Base-by-base conservation (phyloP, 1,140 invertebrate genomes). In the Oryzaephilus surinamensis region DNA sequence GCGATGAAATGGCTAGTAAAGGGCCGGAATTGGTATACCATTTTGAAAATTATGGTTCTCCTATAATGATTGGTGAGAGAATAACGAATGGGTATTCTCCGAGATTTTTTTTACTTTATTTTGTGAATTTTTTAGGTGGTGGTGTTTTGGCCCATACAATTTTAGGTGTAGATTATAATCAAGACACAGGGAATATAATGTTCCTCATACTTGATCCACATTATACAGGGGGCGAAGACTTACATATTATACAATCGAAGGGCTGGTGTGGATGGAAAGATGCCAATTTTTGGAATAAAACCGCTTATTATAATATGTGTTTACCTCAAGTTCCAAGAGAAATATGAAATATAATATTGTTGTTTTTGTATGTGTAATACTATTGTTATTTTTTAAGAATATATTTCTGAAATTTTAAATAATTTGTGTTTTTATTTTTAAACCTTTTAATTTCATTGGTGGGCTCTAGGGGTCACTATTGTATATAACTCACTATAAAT, bases 31-130 rank as follows among this genome's bases (percentile, higher is more conserved):
- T 99, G 33, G 70, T 81, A 1, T 67, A 81, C 56, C 97, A 99
- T 70, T 99, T 99, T 63, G 69, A 84, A 47, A 84, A 73, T 23
- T 81, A 97, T 57, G 95, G 95, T 32, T 92, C 90, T 26, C 96
- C 97, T 7, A 76, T 99, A 40, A 99, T 99, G 97, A 97, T 99
- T 52, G 91, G 85, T 87, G 66, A n/a, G n/a, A n/a, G n/a, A n/a
- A n/a, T n/a, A n/a, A n/a, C n/a, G n/a, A n/a, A n/a, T n/a, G n/a
- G n/a, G n/a, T 20, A 5, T 20, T 20, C 19, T 20, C 6, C 6
- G 6, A 31, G 16, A 8, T 17, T n/a, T 13, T 17, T 20, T 38
- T 20, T 38, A 10, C 7, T 14, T 14, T 31, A n/a, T 8, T 30
- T 30, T 31, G 12, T n/a, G 31, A 30, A 17, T 32, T 52, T 48